These are phyloP conservation scores for Drosophila sucinea DNA, from an alignment of 1,140 invertebrate species.

Conservation along the genomic window DNA sequence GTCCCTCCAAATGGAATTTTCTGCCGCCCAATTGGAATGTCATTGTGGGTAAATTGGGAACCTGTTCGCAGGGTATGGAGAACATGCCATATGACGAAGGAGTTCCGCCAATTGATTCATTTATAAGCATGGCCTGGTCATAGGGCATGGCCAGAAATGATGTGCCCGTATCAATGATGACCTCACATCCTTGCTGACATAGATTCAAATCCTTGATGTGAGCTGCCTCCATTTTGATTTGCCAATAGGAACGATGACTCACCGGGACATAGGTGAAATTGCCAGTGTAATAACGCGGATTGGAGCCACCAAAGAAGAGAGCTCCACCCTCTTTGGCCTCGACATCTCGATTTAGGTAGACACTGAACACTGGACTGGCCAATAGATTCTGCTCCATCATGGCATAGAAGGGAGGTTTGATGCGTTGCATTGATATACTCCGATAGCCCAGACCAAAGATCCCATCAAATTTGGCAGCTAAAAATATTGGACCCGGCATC, in stretches of 20 bases:
- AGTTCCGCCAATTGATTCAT: constrained; percentile 60
- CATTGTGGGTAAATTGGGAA: constrained; percentile 51
- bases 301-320: constrained; percentile 75
- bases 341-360: constrained; percentile 91
- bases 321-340: constrained; percentile 56
- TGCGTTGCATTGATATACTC: constrained; percentile 94
- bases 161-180: constrained; percentile 91
- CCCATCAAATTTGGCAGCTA: constrained; percentile 98
- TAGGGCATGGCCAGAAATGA: constrained; percentile 88
- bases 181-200: constrained; percentile 85
- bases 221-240: constrained; percentile 65
- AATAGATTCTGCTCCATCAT: constrained; percentile 95
- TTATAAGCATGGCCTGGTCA: constrained; percentile 61
- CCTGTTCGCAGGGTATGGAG: constrained; percentile 47
- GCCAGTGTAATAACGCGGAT: constrained; percentile 58
- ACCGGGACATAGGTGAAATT: constrained; percentile 77
- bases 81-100: constrained; percentile 60
- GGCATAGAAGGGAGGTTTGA: constrained; percentile 96
- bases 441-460: constrained; percentile 96
- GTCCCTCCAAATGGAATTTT: constrained; percentile 48
- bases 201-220: constrained; percentile 58
- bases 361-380: constrained; percentile 93
- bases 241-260: constrained; percentile 74
- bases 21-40: constrained; percentile 60
- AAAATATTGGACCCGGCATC: constrained; percentile 95